phyloP scores from a whole-genome alignment of 2,113 vertebrate genomes.

The Opisthocomus hoazin region DNA sequence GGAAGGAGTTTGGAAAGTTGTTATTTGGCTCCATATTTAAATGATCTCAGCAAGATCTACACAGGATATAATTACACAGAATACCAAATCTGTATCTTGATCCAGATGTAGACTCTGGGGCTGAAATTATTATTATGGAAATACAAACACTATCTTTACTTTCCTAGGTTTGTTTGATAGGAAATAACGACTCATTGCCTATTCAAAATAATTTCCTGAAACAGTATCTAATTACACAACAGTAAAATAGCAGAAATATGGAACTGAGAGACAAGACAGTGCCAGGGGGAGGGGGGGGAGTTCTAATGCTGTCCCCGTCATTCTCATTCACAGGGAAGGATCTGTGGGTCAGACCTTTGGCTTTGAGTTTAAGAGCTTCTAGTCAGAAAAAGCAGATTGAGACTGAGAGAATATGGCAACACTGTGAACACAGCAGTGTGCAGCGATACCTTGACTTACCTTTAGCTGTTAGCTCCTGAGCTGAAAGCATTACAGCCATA shows the following conservation, averaged over 20 bases:
- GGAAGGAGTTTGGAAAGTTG: background rate
- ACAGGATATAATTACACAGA: background rate
- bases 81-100: background rate
- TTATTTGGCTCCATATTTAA: background rate
- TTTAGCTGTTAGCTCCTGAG: background rate
- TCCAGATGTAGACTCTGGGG: background rate
- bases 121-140: background rate
- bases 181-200: background rate
- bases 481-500: background rate
- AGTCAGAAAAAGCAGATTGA: background rate
- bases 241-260: background rate
- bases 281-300: fast-evolving
- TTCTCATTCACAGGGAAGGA: background rate
- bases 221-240: background rate
- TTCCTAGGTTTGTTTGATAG: background rate
- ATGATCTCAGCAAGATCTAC: background rate
- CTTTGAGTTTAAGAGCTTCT: background rate
- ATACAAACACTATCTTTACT: background rate
- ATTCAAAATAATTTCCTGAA: background rate
- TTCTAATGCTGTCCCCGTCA: background rate
- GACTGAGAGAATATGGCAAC: background rate
- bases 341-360: background rate
- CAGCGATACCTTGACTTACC: background rate
- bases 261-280: background rate
- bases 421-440: background rate